Conservation (phyloP, 30 jellyfish, hydroid and myxozoan genomes). For the Phacellophora camtschatica region DNA sequence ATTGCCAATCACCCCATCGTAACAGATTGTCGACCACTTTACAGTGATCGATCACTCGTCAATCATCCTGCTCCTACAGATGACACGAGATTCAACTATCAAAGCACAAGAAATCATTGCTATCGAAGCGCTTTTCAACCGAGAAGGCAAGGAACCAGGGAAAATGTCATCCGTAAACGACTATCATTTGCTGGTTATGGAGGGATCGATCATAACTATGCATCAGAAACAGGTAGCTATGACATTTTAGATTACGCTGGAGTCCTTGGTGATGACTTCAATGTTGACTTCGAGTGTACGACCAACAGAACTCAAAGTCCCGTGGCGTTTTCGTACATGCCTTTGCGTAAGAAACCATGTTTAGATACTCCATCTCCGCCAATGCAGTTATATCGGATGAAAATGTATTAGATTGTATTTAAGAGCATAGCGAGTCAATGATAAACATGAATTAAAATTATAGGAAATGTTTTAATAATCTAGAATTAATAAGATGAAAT, state of each 20-base stretch:
- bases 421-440: no score
- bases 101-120: neutral
- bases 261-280: neutral
- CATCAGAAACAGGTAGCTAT: conserved; percentile 4
- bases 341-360: conserved; percentile 34
- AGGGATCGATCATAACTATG: conserved; percentile 46
- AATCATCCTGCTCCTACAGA: neutral
- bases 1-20: neutral
- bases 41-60: no score
- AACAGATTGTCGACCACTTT: no score
- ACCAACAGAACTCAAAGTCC: neutral
- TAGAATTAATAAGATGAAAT: no score
- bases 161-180: neutral
- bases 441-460: no score
- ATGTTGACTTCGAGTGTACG: neutral
- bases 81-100: no score
- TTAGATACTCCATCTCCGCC: conserved; percentile 57
- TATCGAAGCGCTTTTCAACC: conserved; percentile 15
- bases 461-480: no score
- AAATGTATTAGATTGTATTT: conserved; percentile 60
- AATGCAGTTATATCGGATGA: conserved; percentile 35
- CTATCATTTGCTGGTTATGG: neutral
- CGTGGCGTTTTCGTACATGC: neutral
- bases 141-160: conserved; percentile 18
- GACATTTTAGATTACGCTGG: conserved; percentile 63